Evolutionary conservation across 2,113 vertebrate genomes (phyloP).

Genomic region (Pholis gunnellus): DNA sequence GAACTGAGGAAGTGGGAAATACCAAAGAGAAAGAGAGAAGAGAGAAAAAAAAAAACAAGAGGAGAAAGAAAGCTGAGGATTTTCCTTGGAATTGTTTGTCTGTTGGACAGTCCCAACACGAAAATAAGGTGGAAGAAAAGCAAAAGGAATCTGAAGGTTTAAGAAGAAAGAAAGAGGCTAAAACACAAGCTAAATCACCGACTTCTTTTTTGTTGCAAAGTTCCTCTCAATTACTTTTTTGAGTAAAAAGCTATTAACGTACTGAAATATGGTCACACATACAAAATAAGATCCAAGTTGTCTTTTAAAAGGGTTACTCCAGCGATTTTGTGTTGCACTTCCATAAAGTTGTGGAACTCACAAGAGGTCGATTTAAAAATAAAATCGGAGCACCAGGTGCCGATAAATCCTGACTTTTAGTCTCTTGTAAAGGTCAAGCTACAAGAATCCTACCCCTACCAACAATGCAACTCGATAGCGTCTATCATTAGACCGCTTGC

Average conservation of each 20-base stretch:
- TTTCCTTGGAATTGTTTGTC: conserved; percentile 54
- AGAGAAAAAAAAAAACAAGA: background rate
- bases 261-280: background rate
- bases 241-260: background rate
- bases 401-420: background rate
- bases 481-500: background rate
- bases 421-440: background rate
- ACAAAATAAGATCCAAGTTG: background rate
- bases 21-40: conserved; percentile 87
- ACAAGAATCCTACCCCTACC: background rate
- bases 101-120: conserved; percentile 41
- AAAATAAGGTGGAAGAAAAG: conserved; percentile 21
- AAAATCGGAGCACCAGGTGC: background rate
- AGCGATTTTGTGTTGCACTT: too few relatives aligned
- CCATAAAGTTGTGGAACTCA: background rate
- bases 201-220: background rate
- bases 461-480: background rate
- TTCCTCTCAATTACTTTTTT: background rate
- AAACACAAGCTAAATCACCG: background rate
- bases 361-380: background rate
- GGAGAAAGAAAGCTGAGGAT: conserved; percentile 39
- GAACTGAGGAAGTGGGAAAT: conserved; percentile 89
- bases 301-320: background rate
- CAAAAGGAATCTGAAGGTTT: conserved; percentile 4
- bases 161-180: background rate